Evolutionary conservation across 2,797 vertebrate species (phyloP), one percentile per base, ranked within the genome.

Genomic region (Danio kyathit): DNA sequence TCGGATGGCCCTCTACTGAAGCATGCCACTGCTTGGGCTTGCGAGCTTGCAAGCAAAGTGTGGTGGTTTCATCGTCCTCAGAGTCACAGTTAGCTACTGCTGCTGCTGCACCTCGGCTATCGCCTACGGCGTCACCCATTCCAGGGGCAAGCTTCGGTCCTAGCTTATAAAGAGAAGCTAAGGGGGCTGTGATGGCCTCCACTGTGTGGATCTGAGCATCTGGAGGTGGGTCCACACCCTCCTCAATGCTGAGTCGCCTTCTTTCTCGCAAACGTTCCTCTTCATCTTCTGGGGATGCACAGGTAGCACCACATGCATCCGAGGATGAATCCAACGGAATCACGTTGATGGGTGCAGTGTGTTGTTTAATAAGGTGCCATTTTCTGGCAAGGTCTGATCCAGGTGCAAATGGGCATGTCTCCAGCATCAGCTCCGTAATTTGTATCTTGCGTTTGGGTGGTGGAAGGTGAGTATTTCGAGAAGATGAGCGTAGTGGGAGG

Each of bases 171-270:
- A 99, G 95, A 0, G 97, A 96, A 89, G 96, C 96, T 84, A 96
- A 94, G 79, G 98, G 96, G 88, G 95, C 95, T 71, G 96, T 96
- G 40, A 75, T 57, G 85, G 97, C 96, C 93, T 99, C 97, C 85
- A 99, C 96, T 64, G 97, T 99, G 90, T 99, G 97, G 91, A 99
- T 99, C 92, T 97, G 97, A 90, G 97, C 97, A 66, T 99, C 97
- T 71, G 97, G 97, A 80, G 97, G 97, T 48, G 97, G 97, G 88
- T 99, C 97, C 41, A 99, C 97, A 43, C 97, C 97, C 92, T 99
- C 97, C 92, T 99, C 97, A 40, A 98, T 99, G 91, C 97, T 99
- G 43, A 99, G 97, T 80, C 97, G 91, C 49, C 97, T 94, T 61
- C 97, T 95, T 88, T 99, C 97, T 7, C 97, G 95, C 61, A 99